Evolutionary conservation across 2,888 invertebrate species (phyloP).

Genomic region (Metalampra italica): DNA sequence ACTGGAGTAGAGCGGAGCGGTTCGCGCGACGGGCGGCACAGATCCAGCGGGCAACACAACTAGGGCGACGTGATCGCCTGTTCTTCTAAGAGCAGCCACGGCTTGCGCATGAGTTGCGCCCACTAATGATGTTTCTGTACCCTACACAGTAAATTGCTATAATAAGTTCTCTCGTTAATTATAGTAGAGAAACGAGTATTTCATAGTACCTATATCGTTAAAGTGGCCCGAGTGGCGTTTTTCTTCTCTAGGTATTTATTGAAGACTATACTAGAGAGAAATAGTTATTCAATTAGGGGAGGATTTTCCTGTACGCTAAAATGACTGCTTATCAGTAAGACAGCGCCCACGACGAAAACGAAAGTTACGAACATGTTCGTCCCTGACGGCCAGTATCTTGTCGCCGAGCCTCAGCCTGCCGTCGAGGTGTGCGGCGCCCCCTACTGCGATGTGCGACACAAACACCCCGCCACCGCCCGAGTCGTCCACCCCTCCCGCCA

Average conservation of each 20-base stretch:
- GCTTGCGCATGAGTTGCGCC: conserved; percentile 73
- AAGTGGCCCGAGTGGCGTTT: too few relatives aligned
- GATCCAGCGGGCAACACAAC: conserved; percentile 67
- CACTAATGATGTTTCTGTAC: conserved; percentile 68
- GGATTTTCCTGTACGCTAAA: too few relatives aligned
- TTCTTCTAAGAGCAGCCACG: conserved; percentile 63
- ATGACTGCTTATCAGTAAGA: too few relatives aligned
- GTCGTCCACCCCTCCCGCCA: conserved; percentile 72
- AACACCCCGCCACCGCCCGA: conserved; percentile 72
- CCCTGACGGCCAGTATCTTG: conserved; percentile 72
- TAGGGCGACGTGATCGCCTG: conserved; percentile 69
- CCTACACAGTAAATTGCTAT: conserved; percentile 31
- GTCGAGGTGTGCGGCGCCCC: conserved; percentile 70
- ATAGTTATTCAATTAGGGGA: too few relatives aligned
- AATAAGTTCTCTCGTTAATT: too few relatives aligned
- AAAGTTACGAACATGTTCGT: conserved; percentile 60
- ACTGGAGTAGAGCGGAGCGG: conserved; percentile 67
- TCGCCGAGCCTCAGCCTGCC: conserved; percentile 71
- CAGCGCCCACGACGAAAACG: background rate
- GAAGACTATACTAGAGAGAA: too few relatives aligned
- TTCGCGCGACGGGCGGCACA: conserved; percentile 58
- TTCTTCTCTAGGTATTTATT: too few relatives aligned
- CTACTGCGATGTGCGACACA: conserved; percentile 70
- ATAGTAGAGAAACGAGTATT: too few relatives aligned
- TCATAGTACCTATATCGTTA: too few relatives aligned